Conservation (phyloP, 2,113 vertebrate genomes). For the Cepphus grylle region DNA sequence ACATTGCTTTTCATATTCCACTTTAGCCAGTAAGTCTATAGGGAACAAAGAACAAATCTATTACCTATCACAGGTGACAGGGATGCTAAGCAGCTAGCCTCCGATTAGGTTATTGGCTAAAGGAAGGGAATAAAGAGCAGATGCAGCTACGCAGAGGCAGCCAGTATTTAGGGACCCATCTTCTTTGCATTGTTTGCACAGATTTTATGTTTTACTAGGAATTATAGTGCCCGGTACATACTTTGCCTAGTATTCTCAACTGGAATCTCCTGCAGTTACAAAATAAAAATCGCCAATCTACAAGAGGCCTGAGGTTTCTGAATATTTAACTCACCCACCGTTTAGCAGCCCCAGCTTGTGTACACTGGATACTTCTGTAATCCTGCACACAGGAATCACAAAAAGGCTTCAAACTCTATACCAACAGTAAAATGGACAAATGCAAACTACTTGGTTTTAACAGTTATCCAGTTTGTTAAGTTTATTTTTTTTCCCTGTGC, state of each 20-base stretch:
- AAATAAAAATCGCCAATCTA: not conserved
- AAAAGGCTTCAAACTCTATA: not conserved
- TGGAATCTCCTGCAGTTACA: not conserved
- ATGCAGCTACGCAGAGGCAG: not conserved
- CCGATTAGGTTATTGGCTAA: not conserved
- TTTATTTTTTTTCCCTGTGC: not conserved
- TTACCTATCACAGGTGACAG: constrained; percentile 60
- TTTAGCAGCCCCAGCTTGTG: not conserved
- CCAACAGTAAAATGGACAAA: not conserved
- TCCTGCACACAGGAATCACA: not conserved
- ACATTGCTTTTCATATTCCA: constrained; percentile 24
- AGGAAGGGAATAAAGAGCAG: not conserved
- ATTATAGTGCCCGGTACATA: not conserved
- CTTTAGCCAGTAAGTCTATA: constrained; percentile 1
- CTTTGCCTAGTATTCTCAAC: not conserved
- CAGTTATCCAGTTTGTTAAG: not conserved
- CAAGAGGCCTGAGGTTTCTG: not conserved
- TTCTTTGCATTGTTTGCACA: constrained; percentile 6
- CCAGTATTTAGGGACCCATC: not conserved
- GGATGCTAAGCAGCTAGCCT: constrained; percentile 21
- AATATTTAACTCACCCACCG: not conserved
- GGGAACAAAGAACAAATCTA: constrained; percentile 46
- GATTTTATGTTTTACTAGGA: constrained; percentile 27
- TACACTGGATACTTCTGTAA: not conserved
- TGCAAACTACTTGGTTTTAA: not conserved